Evolutionary conservation across 2,888 invertebrate species (phyloP).

Genomic region (Meliscaeva auricollis): DNA sequence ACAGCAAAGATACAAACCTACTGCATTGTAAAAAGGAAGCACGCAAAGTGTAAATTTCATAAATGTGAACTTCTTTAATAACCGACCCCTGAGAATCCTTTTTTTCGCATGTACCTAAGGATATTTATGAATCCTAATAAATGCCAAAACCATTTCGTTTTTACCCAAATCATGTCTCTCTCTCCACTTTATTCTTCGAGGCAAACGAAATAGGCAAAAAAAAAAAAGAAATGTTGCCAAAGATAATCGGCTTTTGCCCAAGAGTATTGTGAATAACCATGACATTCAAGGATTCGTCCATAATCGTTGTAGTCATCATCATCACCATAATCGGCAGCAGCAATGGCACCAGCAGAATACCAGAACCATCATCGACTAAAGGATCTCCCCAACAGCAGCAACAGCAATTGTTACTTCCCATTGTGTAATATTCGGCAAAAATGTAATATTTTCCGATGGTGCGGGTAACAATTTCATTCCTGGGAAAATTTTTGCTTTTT

Average conservation of each 20-base stretch:
- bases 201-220: conserved; percentile 12
- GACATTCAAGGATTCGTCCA: conserved; percentile 67
- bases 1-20: not conserved
- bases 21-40: not conserved
- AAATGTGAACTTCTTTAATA: not conserved
- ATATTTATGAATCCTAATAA: conserved; percentile 40
- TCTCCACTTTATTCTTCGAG: not conserved
- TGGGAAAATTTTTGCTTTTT: conserved; percentile 23
- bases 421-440: conserved; percentile 16
- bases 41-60: not conserved
- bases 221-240: conserved; percentile 33
- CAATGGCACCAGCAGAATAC: conserved; percentile 23
- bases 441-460: conserved; percentile 5
- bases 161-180: not conserved
- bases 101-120: conserved; percentile 1
- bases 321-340: conserved; percentile 74
- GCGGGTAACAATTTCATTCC: conserved; percentile 28
- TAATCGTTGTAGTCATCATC: conserved; percentile 75
- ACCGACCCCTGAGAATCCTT: conserved; percentile 12
- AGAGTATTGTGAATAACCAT: conserved; percentile 55
- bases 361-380: conserved; percentile 29
- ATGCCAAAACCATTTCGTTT: conserved; percentile 32
- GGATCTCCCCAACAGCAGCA: conserved; percentile 18
- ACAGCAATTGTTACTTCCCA: conserved; percentile 50
- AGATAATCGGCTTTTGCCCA: conserved; percentile 71